Evolutionary conservation across 2,888 invertebrate species (phyloP).

Genomic region (Epistrophe grossulariae): DNA sequence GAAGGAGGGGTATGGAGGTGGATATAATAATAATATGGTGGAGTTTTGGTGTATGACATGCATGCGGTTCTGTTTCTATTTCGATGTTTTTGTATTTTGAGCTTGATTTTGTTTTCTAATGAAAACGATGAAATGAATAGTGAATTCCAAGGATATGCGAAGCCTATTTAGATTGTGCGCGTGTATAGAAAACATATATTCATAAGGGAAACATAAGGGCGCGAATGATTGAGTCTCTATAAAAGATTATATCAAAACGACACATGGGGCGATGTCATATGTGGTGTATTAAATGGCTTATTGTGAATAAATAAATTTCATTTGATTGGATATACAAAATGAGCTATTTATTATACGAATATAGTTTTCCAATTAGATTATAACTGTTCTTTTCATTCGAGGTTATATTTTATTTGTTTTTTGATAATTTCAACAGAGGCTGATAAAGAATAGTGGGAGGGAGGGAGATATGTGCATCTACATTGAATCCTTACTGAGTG

Average conservation of each 20-base stretch:
- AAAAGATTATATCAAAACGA: conserved; percentile 2
- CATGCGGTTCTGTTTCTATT: conserved; percentile 6
- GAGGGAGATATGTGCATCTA: too few species aligned
- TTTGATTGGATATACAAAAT: conserved; percentile 19
- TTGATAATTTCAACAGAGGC: neutral
- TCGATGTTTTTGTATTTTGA: conserved; percentile 15
- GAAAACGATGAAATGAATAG: conserved; percentile 63
- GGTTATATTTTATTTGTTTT: neutral
- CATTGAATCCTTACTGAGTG: too few species aligned
- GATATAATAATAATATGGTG: neutral
- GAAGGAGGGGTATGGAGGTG: neutral
- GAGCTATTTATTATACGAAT: conserved; percentile 8
- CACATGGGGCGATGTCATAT: neutral
- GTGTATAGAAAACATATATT: conserved; percentile 31
- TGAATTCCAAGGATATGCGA: conserved; percentile 38
- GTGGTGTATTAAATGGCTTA: conserved; percentile 47
- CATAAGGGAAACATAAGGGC: conserved; percentile 59
- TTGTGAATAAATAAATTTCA: conserved; percentile 34
- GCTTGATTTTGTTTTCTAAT: conserved; percentile 26
- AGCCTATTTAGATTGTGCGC: conserved; percentile 39
- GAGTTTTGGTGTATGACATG: conserved; percentile 17
- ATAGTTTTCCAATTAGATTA: conserved; percentile 15
- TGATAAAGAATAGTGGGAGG: neutral
- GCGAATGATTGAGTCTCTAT: conserved; percentile 67
- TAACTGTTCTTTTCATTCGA: neutral